Evolutionary conservation across 2,888 invertebrate genomes (phyloP), one percentile per base, ranked within the genome.

Genomic region (Anticlea derivata): DNA sequence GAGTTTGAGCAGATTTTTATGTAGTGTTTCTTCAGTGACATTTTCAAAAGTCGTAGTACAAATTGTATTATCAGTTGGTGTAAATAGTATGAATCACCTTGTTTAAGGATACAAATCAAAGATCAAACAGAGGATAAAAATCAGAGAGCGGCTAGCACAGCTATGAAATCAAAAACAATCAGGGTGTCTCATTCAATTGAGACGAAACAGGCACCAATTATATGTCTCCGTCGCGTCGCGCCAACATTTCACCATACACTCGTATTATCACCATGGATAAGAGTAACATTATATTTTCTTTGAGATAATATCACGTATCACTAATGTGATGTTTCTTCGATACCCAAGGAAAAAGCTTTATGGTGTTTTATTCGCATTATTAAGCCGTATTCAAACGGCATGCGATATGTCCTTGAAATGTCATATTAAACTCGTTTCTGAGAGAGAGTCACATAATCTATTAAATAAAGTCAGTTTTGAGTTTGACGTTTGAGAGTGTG

Each of bases 241-340:
- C 34, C 51, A 44, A 48, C 55, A 49, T 60, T 47, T 30, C 22
- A 5, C 5, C 22, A 23, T 39, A 6, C 50, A 44, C 35, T n/a
- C n/a, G n/a, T n/a, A n/a, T 7, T 26, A 10, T 29, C 34, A 35
- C 45, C 12, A 53, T 55, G 30, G 40, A 54, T 57, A n/a, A n/a
- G n/a, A 59, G 56, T 58, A 62, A 64, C 37, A 38, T 29, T 38
- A 55, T 62, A 55, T 48, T 52, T 60, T 55, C 41, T 43, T 13
- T 40, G 50, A 38, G 40, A 47, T 43, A 56, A 52, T 54, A 67
- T 63, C 56, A 30, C 27, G 47, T 60, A 53, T 55, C 58, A 37
- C 50, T 61, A 61, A 68, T 63, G 50, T 69, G 62, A 63, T 66
- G 57, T 52, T 52, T 59, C 54, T 58, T 50, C 52, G 24, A 34